Evolutionary conservation across 2,888 invertebrate species (phyloP), one percentile per base, ranked within the genome.

Genomic region (Torymus texanus): DNA sequence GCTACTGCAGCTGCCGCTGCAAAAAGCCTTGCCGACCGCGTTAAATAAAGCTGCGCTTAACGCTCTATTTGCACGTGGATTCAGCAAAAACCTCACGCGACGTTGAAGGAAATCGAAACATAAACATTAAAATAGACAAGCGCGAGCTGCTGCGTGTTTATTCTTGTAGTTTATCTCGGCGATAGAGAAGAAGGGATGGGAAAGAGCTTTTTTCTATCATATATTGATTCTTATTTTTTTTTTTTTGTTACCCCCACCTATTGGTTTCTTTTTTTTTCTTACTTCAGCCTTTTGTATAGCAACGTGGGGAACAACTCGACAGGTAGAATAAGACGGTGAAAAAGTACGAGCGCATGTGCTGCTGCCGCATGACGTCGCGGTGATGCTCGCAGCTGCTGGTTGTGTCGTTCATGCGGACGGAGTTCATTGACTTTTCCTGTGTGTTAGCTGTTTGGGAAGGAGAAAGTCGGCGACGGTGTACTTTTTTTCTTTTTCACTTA

Each of bases 161-260:
- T 62, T 68, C 73, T 62, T 56, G 29, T 41, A 41, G 41, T 68
- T 78, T 41, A 68, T 68, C 78, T 56, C 63, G 24, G 56, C 50
- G 50, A 29, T 13, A 11, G 24, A 56, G 56, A 41, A 29, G n/a
- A n/a, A n/a, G n/a, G n/a, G n/a, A n/a, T n/a, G 11, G 56, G 50
- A 71, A 78, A 63, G 29, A 41, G 21, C 24, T 21, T 24, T 58
- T 63, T 74, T 68, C 63, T 56, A 50, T 55, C 71, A n/a, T 10
- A 55, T 63, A 78, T 74, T 63, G 78, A 74, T 78, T 73, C 70
- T 18, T 59, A 65, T 70, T 79, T 79, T 77, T 62, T 18, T 18
- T 55, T 10, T 11, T 16, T 16, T 21, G 1, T 21, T 21, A 21
- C 0, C 10, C 24, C 14, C 51, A n/a, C 50, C 58, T 41, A 8